phyloP scores from a whole-genome alignment of 2,113 vertebrate genomes.

The Tachysurus fulvidraco region DNA sequence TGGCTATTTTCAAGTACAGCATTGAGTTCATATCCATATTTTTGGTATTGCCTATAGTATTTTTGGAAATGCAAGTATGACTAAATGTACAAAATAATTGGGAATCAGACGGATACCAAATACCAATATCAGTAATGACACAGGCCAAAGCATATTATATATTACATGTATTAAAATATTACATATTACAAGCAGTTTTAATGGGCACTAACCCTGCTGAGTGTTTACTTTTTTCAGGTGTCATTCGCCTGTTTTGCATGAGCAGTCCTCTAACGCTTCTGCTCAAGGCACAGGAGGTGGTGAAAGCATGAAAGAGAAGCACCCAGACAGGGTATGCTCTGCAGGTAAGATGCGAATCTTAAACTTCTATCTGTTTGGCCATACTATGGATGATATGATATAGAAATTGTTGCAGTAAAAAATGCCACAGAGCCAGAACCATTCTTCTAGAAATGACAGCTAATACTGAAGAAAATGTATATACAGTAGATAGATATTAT shows the following conservation, averaged over 20 bases:
- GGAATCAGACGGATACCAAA: too few species aligned
- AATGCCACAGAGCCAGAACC: neutral
- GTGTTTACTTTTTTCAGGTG: slow-evolving; percentile 72
- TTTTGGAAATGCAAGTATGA: too few species aligned
- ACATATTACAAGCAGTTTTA: too few species aligned
- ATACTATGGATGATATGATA: neutral
- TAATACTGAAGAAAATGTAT: neutral
- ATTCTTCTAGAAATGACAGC: neutral
- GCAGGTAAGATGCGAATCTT: slow-evolving; percentile 69
- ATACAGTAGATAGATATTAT: neutral
- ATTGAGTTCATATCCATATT: too few species aligned
- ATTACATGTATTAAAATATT: too few species aligned
- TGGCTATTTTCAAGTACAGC: too few species aligned
- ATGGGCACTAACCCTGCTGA: neutral
- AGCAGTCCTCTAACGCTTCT: slow-evolving; percentile 72
- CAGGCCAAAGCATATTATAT: too few species aligned
- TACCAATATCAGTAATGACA: too few species aligned
- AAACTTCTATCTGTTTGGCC: neutral
- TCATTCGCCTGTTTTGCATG: slow-evolving; percentile 86
- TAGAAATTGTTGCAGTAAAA: neutral
- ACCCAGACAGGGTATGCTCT: slow-evolving; percentile 85
- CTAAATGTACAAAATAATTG: too few species aligned
- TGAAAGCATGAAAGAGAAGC: slow-evolving; percentile 81
- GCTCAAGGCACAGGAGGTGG: slow-evolving; percentile 74
- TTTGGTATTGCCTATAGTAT: too few species aligned